Percentiles rank a stretch among this genome's conserved stretches.
These are phyloP conservation scores for Lepidotrigona ventralis DNA, from an alignment of 1,140 invertebrate species.

Conservation along the genomic window DNA sequence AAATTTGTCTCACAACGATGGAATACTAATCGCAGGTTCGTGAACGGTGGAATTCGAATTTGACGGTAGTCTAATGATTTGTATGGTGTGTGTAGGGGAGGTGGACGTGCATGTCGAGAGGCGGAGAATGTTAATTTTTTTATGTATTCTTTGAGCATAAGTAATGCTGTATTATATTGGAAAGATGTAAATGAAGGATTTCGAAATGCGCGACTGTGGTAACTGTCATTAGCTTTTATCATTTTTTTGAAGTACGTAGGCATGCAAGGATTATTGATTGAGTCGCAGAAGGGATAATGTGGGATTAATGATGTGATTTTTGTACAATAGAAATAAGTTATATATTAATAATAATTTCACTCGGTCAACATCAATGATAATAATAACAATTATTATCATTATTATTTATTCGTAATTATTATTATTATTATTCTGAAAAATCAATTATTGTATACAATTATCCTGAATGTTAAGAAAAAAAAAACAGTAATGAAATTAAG, in stretches of 20 bases:
- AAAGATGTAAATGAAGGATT: background rate
- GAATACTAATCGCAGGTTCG: constrained; percentile 25
- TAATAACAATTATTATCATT: no score
- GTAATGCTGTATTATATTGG: background rate
- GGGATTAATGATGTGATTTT: background rate
- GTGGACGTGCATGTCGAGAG: no score
- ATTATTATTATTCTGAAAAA: no score
- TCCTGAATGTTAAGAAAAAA: no score
- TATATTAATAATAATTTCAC: background rate
- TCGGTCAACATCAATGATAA: no score
- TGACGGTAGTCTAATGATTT: background rate
- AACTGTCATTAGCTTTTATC: background rate
- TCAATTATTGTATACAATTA: no score
- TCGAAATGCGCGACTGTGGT: background rate
- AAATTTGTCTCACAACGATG: background rate
- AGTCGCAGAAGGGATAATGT: background rate
- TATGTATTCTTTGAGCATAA: background rate
- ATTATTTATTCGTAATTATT: no score
- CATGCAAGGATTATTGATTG: background rate
- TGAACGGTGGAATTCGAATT: background rate
- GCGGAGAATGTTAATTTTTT: background rate
- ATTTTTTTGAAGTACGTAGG: background rate
- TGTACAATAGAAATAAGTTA: background rate
- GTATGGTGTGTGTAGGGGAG: no score
- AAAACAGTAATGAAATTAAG: no score